Base-by-base conservation (phyloP, 2,797 vertebrate species). In the Sebastes flavidus region DNA sequence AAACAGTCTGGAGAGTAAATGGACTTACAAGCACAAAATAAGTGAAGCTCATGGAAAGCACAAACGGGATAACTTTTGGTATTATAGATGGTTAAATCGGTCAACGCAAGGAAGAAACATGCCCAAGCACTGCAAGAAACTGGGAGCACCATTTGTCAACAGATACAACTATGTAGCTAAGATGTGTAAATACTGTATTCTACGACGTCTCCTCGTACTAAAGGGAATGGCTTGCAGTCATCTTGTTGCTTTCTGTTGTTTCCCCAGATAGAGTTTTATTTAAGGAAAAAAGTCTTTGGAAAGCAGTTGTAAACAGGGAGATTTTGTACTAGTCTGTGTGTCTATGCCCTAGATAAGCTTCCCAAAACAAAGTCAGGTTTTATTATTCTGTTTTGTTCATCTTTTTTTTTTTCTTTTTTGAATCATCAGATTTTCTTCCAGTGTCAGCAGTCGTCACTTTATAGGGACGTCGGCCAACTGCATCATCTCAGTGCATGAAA, bases 151-250 rank as follows among this genome's bases (percentile, higher is more conserved):
- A 65, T 66, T 78, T 71, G 72, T 85, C 25, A 18, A 76, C 58
- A 68, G 42, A 71, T 70, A 72, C 38, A 87, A 71, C 82, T 13
- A 91, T 89, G 80, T 91, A 89, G 90, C 88, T 84, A 81, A 71
- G 67, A 75, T 71, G 63, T 93, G 90, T 94, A 94, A 88, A 94
- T 93, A 91, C 61, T 91, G 85, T 87, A 80, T 76, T 86, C 81
- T 70, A 67, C 78, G 72, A 86, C 60, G 24, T 85, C 76, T 87
- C 70, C 67, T 89, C 62, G 30, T 67, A 75, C 75, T 81, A 92
- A 94, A 94, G 91, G 93, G 93, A 94, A 91, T 84, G 82, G 80
- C 83, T 86, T 67, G 55, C 78, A 80, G 62, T 86, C 77, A 68
- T 90, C 75, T 77, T 78, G 86, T 88, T 87, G 71, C 67, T 82